phyloP scores from a whole-genome alignment of 2,888 invertebrate genomes.

The Drosophila koepferae region DNA sequence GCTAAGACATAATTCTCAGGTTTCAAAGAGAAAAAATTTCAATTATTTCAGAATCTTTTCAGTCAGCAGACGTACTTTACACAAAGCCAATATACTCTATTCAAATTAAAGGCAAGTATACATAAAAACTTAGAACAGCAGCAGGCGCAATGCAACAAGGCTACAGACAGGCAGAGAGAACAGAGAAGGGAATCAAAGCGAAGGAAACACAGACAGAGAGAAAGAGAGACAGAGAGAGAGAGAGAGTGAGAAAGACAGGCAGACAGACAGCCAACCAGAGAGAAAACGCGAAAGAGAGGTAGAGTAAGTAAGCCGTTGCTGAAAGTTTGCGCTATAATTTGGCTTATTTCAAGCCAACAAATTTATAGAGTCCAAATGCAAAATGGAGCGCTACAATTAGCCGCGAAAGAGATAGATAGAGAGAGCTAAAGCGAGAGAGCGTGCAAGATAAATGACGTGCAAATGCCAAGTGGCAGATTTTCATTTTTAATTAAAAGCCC shows the following conservation, averaged over 20 bases:
- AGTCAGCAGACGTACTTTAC: neutral
- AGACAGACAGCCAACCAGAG: neutral
- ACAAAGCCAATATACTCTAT: neutral
- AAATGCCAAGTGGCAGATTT: slow-evolving; percentile 74
- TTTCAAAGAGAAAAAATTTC: too few relatives aligned
- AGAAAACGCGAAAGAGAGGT: slow-evolving; percentile 3
- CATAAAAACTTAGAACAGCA: slow-evolving; percentile 62
- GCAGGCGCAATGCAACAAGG: slow-evolving; percentile 57
- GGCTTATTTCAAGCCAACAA: slow-evolving; percentile 70
- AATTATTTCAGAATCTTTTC: too few relatives aligned
- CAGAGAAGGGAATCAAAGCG: neutral
- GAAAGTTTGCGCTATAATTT: slow-evolving; percentile 73
- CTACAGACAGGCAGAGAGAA: slow-evolving; percentile 20
- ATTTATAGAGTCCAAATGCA: slow-evolving; percentile 77
- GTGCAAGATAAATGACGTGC: slow-evolving; percentile 71
- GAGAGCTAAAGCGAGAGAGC: neutral
- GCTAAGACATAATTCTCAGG: too few relatives aligned
- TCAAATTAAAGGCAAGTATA: neutral
- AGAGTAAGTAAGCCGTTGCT: slow-evolving; percentile 16
- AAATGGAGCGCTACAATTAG: slow-evolving; percentile 71
- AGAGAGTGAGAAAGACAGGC: slow-evolving; percentile 11
- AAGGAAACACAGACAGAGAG: neutral
- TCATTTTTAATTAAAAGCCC: slow-evolving; percentile 80
- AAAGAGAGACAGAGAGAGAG: neutral
- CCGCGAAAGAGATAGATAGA: slow-evolving; percentile 11